Conservation (phyloP, 2,888 invertebrate species). For the Rhorus exstirpatorius region DNA sequence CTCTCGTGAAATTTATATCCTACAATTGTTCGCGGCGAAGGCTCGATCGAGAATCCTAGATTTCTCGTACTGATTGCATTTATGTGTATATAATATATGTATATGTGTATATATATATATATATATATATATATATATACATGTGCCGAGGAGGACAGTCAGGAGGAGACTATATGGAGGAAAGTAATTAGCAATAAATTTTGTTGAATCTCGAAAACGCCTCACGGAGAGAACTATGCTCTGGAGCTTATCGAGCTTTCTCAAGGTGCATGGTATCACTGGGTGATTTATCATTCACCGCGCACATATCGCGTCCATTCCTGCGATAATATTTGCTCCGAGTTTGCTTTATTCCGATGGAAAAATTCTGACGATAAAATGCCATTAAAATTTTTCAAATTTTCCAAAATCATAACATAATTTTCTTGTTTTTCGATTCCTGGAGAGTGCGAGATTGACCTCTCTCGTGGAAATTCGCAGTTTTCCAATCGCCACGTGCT, state of each 20-base stretch:
- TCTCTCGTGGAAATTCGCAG: too few species aligned
- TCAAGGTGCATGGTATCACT: slow-evolving; percentile 22
- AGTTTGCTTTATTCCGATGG: slow-evolving; percentile 1
- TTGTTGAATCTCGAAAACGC: slow-evolving; percentile 56
- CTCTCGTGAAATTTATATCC: neutral
- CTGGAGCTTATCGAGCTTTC: slow-evolving; percentile 49
- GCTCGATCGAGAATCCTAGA: slow-evolving; percentile 1
- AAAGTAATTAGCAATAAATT: slow-evolving; percentile 69
- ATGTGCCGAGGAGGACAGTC: neutral
- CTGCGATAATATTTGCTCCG: slow-evolving; percentile 1
- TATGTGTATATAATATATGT: too few species aligned
- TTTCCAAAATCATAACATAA: too few species aligned
- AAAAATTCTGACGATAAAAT: too few species aligned
- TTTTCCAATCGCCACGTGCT: too few species aligned
- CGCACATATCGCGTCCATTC: neutral
- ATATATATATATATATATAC: neutral
- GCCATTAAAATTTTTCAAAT: slow-evolving; percentile 2
- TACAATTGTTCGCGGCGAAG: neutral
- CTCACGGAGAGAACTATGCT: slow-evolving; percentile 25
- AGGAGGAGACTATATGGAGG: slow-evolving; percentile 14
- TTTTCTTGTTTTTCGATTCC: too few species aligned
- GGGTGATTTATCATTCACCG: slow-evolving; percentile 45
- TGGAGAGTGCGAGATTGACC: too few species aligned
- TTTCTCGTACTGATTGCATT: neutral
- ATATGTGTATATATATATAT: too few species aligned